These are phyloP conservation scores for Ectropis grisescens DNA, from an alignment of 1,140 invertebrate species.

Conservation along the genomic window DNA sequence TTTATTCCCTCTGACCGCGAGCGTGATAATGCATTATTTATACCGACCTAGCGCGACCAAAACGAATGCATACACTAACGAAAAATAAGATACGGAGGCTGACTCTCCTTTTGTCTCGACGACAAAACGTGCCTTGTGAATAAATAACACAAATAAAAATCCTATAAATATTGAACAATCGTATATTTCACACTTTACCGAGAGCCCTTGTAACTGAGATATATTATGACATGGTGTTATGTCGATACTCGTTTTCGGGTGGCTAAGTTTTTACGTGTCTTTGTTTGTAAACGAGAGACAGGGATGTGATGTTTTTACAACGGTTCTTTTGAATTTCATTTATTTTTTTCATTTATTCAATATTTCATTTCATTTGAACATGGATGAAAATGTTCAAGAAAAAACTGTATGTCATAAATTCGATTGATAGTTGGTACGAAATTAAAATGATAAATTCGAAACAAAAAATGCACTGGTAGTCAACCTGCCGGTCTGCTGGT, in stretches of 20 bases:
- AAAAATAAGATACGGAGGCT: slow-evolving; percentile 38
- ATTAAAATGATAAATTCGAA: no score
- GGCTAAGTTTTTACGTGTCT: slow-evolving; percentile 43
- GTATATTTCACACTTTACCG: slow-evolving; percentile 59
- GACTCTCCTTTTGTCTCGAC: slow-evolving; percentile 40
- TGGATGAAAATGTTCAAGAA: no score
- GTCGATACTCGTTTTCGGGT: slow-evolving; percentile 34
- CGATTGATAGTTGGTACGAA: no score
- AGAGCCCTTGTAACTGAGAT: slow-evolving; percentile 44
- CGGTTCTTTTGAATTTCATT: slow-evolving; percentile 10
- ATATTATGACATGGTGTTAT: slow-evolving; percentile 48
- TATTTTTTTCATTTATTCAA: no score
- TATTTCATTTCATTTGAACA: no score
- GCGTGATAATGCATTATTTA: slow-evolving; percentile 68
- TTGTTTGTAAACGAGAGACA: slow-evolving; percentile 52
- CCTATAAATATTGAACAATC: slow-evolving; percentile 58
- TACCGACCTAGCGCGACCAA: slow-evolving; percentile 50
- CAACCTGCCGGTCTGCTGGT: no score
- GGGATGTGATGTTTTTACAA: slow-evolving; percentile 30
- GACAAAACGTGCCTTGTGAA: slow-evolving; percentile 53
- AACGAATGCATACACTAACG: slow-evolving; percentile 55
- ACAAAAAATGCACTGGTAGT: no score
- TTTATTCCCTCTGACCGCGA: slow-evolving; percentile 40
- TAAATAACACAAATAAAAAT: slow-evolving; percentile 63
- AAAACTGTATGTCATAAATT: no score